phyloP scores from a whole-genome alignment of 2,797 vertebrate species.

The Channa striata region DNA sequence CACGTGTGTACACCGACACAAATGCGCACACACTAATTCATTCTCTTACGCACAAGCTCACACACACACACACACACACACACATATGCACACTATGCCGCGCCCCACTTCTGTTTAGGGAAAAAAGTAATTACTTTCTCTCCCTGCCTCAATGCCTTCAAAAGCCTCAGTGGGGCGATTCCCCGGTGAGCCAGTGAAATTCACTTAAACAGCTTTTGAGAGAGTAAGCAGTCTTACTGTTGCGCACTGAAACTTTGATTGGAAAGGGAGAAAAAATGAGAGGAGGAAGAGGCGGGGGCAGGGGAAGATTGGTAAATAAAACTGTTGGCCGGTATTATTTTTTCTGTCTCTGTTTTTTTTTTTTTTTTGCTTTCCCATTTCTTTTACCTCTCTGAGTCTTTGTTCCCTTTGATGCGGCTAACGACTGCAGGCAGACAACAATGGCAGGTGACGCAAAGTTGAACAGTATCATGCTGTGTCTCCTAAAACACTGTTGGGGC shows the following conservation, averaged over 20 bases:
- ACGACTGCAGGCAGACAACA: slow-evolving; percentile 59
- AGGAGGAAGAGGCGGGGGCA: slow-evolving; percentile 49
- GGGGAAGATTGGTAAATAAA: slow-evolving; percentile 77
- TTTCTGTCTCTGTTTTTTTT: slow-evolving; percentile 13
- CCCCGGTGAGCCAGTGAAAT: slow-evolving; percentile 84
- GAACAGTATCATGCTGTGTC: slow-evolving; percentile 31
- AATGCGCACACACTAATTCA: slow-evolving; percentile 54
- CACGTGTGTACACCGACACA: slow-evolving; percentile 37
- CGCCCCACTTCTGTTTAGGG: slow-evolving; percentile 84
- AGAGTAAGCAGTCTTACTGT: slow-evolving; percentile 87
- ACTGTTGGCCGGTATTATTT: slow-evolving; percentile 72
- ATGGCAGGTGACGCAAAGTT: slow-evolving; percentile 42
- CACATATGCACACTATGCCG: slow-evolving; percentile 61
- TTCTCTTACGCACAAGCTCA: slow-evolving; percentile 42
- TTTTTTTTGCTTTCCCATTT: slow-evolving; percentile 7
- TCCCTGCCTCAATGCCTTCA: slow-evolving; percentile 85
- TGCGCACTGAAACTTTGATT: slow-evolving; percentile 82
- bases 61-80: slow-evolving; percentile 42
- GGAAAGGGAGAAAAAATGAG: slow-evolving; percentile 72
- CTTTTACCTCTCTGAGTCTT: slow-evolving; percentile 44
- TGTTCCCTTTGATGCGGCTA: slow-evolving; percentile 56
- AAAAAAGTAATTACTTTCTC: slow-evolving; percentile 87
- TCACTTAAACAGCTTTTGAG: slow-evolving; percentile 87
- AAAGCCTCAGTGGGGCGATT: slow-evolving; percentile 83
- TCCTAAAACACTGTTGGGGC: slow-evolving; percentile 36